phyloP scores from a whole-genome alignment of 2,113 vertebrate species.

The Arenaria interpres region DNA sequence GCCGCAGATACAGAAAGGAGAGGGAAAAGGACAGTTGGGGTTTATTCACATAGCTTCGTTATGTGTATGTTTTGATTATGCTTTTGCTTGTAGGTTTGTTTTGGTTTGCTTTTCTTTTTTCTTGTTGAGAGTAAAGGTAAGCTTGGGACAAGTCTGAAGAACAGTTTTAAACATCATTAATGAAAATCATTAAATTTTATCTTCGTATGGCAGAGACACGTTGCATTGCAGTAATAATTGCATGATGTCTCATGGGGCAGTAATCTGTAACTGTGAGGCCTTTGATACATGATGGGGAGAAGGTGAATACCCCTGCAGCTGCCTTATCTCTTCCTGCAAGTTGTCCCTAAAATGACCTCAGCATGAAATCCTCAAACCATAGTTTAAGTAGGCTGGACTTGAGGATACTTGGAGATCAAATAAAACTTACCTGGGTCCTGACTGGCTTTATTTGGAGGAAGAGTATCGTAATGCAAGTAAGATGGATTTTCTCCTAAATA shows the following conservation, averaged over 20 bases:
- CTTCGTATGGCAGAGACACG: fast-evolving
- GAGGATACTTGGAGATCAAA: not conserved
- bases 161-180: not conserved
- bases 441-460: not conserved
- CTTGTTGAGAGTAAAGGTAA: not conserved
- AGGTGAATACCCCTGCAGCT: not conserved
- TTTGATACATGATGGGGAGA: no score
- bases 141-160: not conserved
- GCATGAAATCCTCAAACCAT: not conserved
- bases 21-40: fast-evolving
- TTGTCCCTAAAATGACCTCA: not conserved
- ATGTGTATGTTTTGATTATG: not conserved
- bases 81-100: not conserved
- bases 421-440: not conserved
- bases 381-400: not conserved
- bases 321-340: not conserved
- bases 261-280: not conserved
- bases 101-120: not conserved
- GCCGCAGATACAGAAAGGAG: not conserved
- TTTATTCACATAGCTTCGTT: not conserved
- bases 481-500: not conserved
- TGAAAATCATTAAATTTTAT: not conserved
- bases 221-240: not conserved
- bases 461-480: not conserved
- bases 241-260: no score